phyloP scores from a whole-genome alignment of 1,140 invertebrate genomes.

The Drosophila sucinea region DNA sequence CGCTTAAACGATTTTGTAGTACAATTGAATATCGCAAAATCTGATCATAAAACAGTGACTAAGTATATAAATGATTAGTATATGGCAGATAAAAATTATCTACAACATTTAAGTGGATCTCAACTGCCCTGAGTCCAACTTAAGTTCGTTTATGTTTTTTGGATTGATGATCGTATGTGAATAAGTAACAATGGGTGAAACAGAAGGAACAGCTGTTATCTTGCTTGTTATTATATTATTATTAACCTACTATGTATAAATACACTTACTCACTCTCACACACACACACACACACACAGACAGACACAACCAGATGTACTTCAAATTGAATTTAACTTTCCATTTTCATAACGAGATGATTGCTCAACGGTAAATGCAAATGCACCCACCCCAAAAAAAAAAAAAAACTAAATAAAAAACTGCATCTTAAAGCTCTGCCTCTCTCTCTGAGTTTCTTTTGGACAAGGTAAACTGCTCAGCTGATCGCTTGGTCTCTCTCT shows the following conservation, averaged over 20 bases:
- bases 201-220: conserved; percentile 8
- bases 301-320: background rate
- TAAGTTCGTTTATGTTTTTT: background rate
- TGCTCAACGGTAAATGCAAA: conserved; percentile 27
- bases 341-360: conserved; percentile 53
- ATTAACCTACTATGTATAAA: conserved; percentile 2
- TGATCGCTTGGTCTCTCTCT: conserved; percentile 28
- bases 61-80: no score
- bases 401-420: background rate
- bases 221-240: conserved; percentile 4
- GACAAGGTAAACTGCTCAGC: conserved; percentile 24
- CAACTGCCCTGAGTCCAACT: no score
- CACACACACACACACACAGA: background rate
- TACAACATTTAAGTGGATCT: background rate
- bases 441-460: conserved; percentile 3
- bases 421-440: conserved; percentile 18
- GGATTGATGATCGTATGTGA: background rate
- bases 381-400: conserved; percentile 32
- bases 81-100: background rate
- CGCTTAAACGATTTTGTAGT: no score
- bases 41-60: no score
- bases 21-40: no score
- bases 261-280: conserved; percentile 3
- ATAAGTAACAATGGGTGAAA: no score
- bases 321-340: conserved; percentile 45